Conservation (phyloP, 2,113 vertebrate genomes). For the Condylura cristata region DNA sequence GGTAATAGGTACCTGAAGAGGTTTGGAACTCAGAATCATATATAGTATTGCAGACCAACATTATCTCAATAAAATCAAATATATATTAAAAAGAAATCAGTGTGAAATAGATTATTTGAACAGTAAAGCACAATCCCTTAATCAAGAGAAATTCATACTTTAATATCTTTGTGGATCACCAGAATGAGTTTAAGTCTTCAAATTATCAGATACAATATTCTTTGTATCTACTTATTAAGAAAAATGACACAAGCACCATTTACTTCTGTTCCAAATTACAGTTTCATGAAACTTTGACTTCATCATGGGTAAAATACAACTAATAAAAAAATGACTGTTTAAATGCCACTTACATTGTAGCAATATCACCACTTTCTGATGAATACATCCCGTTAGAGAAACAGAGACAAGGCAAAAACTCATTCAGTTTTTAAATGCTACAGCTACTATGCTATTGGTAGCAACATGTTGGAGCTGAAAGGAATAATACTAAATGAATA, state of each 20-base stretch:
- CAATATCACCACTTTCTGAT: not conserved
- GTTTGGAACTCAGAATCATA: too few species aligned
- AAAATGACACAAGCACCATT: not conserved
- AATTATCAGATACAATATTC: not conserved
- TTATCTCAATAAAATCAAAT: too few species aligned
- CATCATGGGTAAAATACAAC: not conserved
- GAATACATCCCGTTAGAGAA: not conserved
- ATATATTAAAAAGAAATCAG: not conserved
- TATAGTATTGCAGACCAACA: too few species aligned
- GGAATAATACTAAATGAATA: not conserved
- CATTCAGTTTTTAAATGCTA: slow-evolving; percentile 1
- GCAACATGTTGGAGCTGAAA: too few species aligned
- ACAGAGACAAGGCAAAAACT: not conserved
- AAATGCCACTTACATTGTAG: not conserved
- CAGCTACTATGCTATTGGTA: not conserved
- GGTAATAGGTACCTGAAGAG: too few species aligned
- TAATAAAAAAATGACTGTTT: not conserved
- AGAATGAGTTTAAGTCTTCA: not conserved
- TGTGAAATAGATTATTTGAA: slow-evolving; percentile 32
- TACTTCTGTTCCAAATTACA: not conserved
- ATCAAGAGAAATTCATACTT: not conserved
- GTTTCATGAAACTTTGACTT: slow-evolving; percentile 27
- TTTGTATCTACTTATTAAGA: not conserved
- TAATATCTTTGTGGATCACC: not conserved
- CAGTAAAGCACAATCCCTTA: slow-evolving; percentile 32